Conservation (phyloP, 2,113 vertebrate species). For the Hirundichthys speculiger region DNA sequence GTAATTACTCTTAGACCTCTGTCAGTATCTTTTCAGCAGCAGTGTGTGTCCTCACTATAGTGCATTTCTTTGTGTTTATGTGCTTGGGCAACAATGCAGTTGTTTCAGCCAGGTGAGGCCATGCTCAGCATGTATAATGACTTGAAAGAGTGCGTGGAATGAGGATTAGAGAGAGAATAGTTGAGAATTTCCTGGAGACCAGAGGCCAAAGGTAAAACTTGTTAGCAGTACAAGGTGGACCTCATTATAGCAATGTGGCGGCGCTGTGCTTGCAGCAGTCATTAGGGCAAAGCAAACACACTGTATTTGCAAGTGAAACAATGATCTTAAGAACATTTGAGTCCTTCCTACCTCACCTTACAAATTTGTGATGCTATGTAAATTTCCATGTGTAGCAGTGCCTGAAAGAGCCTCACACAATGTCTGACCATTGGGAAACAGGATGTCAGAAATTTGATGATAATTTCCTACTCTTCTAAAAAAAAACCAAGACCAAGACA, state of each 20-base stretch:
- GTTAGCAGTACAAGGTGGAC: conserved; percentile 5
- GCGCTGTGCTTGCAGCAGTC: neutral
- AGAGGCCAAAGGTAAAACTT: conserved; percentile 32
- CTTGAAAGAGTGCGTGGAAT: conserved; percentile 21
- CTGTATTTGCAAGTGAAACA: neutral
- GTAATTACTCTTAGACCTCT: conserved; percentile 17
- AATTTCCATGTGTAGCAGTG: neutral
- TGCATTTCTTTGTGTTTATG: neutral
- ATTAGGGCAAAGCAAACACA: conserved; percentile 9
- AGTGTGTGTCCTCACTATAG: neutral
- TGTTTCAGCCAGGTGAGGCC: conserved; percentile 3
- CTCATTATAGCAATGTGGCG: conserved; percentile 27
- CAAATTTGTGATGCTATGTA: neutral
- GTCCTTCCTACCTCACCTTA: neutral
- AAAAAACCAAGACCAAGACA: no score
- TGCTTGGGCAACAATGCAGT: neutral
- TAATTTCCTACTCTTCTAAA: no score
- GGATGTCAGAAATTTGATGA: no score
- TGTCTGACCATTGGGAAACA: neutral
- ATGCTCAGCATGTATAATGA: conserved; percentile 33
- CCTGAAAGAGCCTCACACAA: neutral
- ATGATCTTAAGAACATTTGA: conserved; percentile 10
- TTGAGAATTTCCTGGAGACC: conserved; percentile 27
- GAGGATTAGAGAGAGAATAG: conserved; percentile 16
- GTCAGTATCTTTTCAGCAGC: neutral